Evolutionary conservation across 2,888 invertebrate genomes (phyloP).

Genomic region (Aelia acuminata): DNA sequence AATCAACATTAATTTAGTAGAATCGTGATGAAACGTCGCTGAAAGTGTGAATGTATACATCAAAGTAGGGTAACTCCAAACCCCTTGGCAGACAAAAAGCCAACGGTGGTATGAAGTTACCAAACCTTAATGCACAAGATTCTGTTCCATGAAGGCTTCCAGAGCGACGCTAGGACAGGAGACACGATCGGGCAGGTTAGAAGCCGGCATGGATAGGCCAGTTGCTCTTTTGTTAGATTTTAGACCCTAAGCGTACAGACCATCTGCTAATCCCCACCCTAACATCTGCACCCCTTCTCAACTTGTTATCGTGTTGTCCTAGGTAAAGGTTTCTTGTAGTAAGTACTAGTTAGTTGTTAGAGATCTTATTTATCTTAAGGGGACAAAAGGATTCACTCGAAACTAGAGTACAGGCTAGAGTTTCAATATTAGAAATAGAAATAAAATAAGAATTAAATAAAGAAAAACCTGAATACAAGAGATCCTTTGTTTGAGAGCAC

Average conservation of each 20-base stretch:
- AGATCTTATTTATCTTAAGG: not conserved
- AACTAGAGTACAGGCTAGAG: not conserved
- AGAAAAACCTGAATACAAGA: constrained; percentile 17
- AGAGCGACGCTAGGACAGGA: not conserved
- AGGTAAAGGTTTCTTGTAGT: constrained; percentile 29
- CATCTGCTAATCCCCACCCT: constrained; percentile 54
- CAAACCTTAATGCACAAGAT: constrained; percentile 72
- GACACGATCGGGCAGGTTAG: constrained; percentile 35
- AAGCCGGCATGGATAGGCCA: constrained; percentile 32
- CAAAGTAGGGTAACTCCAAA: constrained; percentile 84
- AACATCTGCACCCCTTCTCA: constrained; percentile 55
- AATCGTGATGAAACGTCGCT: not conserved
- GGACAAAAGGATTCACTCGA: not conserved
- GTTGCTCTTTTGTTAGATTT: constrained; percentile 10
- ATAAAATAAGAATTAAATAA: not conserved
- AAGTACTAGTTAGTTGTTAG: not conserved
- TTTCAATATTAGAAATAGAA: not conserved
- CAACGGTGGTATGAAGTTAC: constrained; percentile 90
- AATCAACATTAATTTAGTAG: not conserved
- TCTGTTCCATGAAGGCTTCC: not conserved
- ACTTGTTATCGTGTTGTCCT: constrained; percentile 56
- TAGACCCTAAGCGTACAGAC: constrained; percentile 20
- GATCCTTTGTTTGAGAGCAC: constrained; percentile 17
- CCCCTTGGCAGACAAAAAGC: constrained; percentile 80
- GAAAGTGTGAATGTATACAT: constrained; percentile 69